Base-by-base conservation (phyloP, 2,888 invertebrate species). In the Chloroclystis v-ata region DNA sequence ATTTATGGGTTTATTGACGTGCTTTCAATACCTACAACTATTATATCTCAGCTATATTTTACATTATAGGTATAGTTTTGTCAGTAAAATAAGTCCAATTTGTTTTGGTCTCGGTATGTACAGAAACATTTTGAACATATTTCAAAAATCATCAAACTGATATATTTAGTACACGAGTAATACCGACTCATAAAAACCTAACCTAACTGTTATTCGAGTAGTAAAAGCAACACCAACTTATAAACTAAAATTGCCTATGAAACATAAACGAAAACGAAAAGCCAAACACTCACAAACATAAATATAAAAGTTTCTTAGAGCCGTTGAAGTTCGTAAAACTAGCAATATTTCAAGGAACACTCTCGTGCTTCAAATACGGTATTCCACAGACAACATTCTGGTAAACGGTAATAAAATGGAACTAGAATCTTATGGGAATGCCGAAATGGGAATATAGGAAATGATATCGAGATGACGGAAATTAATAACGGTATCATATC, bases 271-370 rank as follows among this genome's bases (percentile, higher is more conserved):
- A 29, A 53, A 39, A 39, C 47, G 33, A 35, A 35, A 40, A 37
- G 28, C 20, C 41, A 41, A 48, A 46, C 39, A 37, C 44, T 42
- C 46, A 47, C 28, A 49, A 49, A 51, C 49, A 51, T 51, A 58
- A 47, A 54, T 52, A 53, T 52, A 53, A 56, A 51, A 56, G 37
- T 54, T 55, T 52, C 47, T 11, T 47, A 38, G 29, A 38, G 42
- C 28, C 38, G 45, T 35, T 25, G 35, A 42, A 41, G 33, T 45
- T 30, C 30, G 43, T 25, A 39, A 46, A 59, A 55, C 53, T 55
- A 53, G 37, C 41, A 48, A 59, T 59, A 57, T 54, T 52, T 59
- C 51, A 55, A 41, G 28, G 46, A 33, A 39, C 35, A 44, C 47
- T 48, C 42, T 49, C 46, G 10, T 11, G 50, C 50, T 50, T 52